Evolutionary conservation across 2,888 invertebrate species (phyloP).

Genomic region (Nowickia ferox): DNA sequence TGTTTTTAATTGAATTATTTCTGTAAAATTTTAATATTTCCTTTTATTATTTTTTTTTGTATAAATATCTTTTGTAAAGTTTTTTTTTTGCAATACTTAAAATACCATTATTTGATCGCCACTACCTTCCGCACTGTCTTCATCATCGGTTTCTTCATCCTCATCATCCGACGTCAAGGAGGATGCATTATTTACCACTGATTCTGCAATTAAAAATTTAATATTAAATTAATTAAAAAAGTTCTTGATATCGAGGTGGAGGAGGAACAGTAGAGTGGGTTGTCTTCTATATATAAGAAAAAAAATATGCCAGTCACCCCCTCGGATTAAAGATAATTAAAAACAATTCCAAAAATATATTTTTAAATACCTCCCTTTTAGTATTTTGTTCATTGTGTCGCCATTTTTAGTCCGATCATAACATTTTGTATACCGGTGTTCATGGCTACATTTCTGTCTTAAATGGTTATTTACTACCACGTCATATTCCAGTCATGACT

Average conservation of each 20-base stretch:
- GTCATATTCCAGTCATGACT: too few species aligned
- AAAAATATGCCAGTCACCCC: too few species aligned
- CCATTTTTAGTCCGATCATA: too few species aligned
- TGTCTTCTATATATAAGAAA: too few species aligned
- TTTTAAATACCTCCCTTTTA: too few species aligned
- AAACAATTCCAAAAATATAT: too few species aligned
- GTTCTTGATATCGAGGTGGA: background rate
- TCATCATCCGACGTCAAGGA: slow-evolving; percentile 88
- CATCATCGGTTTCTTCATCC: slow-evolving; percentile 88
- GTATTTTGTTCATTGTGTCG: too few species aligned
- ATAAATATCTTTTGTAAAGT: slow-evolving; percentile 49
- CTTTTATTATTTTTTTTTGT: slow-evolving; percentile 33
- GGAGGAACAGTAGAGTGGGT: too few species aligned
- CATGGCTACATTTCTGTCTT: too few species aligned
- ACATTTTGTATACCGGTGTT: too few species aligned
- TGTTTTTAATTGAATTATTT: slow-evolving; percentile 55
- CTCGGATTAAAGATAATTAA: too few species aligned
- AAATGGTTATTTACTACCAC: too few species aligned
- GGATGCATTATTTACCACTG: slow-evolving; percentile 85
- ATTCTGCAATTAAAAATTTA: slow-evolving; percentile 77
- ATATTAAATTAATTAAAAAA: background rate
- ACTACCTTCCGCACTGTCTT: slow-evolving; percentile 89
- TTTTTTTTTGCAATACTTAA: slow-evolving; percentile 34
- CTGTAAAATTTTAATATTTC: slow-evolving; percentile 46
- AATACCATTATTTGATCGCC: slow-evolving; percentile 91